A percentile compares a stretch with the other conserved stretches of the same genome.
phyloP scores from a whole-genome alignment of 23 tunicate genomes.

The Botrylloides violaceus region DNA sequence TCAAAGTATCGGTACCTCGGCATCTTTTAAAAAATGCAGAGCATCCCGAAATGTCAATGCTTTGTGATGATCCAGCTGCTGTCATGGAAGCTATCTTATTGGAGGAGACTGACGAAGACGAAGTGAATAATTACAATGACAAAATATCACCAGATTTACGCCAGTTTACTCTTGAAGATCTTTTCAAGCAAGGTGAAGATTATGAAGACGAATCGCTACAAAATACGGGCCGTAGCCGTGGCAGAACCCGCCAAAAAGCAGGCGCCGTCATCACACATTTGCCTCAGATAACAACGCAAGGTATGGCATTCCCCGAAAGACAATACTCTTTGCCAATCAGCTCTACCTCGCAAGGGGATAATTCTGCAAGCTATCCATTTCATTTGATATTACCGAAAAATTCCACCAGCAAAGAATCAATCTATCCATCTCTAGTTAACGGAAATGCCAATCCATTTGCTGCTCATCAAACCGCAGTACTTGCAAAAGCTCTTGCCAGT shows the following conservation, averaged over 20 bases:
- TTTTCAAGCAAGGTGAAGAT: constrained; percentile 58
- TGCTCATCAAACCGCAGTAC: constrained; percentile 29
- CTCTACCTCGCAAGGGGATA: not conserved
- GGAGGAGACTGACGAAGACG: constrained; percentile 64
- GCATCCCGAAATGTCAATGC: not conserved
- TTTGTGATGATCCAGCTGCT: constrained; percentile 63
- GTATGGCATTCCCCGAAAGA: not conserved
- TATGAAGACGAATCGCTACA: constrained; percentile 34
- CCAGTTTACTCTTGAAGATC: constrained; percentile 43
- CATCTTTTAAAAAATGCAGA: constrained; percentile 42
- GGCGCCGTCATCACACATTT: constrained; percentile 7
- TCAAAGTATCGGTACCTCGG: constrained; percentile 55
- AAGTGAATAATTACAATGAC: not conserved
- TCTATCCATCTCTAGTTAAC: constrained; percentile 8
- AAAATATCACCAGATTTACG: constrained; percentile 1
- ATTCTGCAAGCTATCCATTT: constrained; percentile 5
- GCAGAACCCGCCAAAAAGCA: constrained; percentile 11
- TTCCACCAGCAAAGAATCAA: not conserved
- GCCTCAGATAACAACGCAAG: constrained; percentile 15
- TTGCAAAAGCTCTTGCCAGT: constrained; percentile 30
- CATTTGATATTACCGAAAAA: not conserved
- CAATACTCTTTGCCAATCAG: not conserved
- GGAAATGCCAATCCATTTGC: constrained; percentile 6
- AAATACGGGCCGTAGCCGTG: constrained; percentile 19
- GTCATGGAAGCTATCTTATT: constrained; percentile 65